phyloP scores from a whole-genome alignment of 2,797 vertebrate species.

The Caiman crocodilus region DNA sequence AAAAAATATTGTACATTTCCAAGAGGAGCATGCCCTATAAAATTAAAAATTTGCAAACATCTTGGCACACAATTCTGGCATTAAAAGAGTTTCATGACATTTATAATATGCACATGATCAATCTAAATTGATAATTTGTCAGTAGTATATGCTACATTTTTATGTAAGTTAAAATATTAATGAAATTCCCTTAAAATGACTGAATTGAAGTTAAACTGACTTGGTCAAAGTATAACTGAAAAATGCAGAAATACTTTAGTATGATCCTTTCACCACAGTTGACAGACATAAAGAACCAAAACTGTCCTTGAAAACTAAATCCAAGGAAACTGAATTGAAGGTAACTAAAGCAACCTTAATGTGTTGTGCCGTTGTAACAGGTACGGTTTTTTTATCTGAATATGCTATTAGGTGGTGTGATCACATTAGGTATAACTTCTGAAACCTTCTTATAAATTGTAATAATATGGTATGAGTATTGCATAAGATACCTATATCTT shows the following conservation, averaged over 20 bases:
- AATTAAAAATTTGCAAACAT: slow-evolving; percentile 19
- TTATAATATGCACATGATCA: background rate
- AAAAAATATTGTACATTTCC: background rate
- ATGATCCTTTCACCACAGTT: background rate
- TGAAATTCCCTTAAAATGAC: slow-evolving; percentile 3
- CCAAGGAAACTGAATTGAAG: background rate
- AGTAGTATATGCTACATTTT: background rate
- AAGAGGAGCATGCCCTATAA: background rate
- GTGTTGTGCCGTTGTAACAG: no score
- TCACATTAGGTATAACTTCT: background rate
- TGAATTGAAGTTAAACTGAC: background rate
- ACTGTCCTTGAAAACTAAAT: background rate
- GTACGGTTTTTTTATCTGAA: background rate
- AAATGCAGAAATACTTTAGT: background rate
- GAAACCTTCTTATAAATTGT: slow-evolving; percentile 31
- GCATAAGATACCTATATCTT: slow-evolving; percentile 48
- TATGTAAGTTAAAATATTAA: background rate
- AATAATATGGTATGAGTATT: slow-evolving; percentile 57
- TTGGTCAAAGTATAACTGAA: background rate
- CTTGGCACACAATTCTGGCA: background rate
- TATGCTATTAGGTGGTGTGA: background rate
- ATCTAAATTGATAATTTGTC: background rate
- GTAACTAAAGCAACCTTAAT: background rate
- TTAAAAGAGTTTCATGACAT: background rate
- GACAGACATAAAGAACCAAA: slow-evolving; percentile 24